Conservation (phyloP, 2,797 vertebrate genomes). For the Enteromius argenteus region DNA sequence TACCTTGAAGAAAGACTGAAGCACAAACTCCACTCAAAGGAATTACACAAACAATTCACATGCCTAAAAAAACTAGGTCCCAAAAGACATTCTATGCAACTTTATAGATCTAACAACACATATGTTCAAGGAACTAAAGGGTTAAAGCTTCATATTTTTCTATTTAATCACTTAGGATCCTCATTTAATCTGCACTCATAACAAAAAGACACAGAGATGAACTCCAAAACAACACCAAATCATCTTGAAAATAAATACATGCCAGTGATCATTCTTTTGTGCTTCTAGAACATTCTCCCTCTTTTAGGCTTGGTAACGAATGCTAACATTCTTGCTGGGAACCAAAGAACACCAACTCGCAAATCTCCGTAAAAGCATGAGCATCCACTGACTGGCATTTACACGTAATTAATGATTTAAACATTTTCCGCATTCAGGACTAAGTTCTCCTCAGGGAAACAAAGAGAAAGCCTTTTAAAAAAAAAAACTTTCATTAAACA, state of each 20-base stretch:
- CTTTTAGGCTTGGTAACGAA: neutral
- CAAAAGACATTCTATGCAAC: neutral
- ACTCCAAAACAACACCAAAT: neutral
- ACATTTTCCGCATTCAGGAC: slow-evolving; percentile 66
- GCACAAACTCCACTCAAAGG: neutral
- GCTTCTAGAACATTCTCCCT: slow-evolving; percentile 15
- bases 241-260: neutral
- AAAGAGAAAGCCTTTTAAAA: slow-evolving; percentile 57
- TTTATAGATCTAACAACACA: neutral
- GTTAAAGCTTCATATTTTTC: neutral
- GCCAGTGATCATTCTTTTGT: neutral
- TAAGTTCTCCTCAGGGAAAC: slow-evolving; percentile 61
- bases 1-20: neutral
- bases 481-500: slow-evolving; percentile 55
- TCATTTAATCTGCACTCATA: neutral
- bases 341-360: slow-evolving; percentile 49
- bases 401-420: slow-evolving; percentile 62
- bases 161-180: neutral
- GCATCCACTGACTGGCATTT: slow-evolving; percentile 57
- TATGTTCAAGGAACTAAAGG: neutral
- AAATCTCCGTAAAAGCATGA: slow-evolving; percentile 65
- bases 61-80: neutral
- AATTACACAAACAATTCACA: neutral
- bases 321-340: neutral
- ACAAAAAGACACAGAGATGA: neutral